These are phyloP conservation scores for Drosophila insularis DNA, from an alignment of 1,140 invertebrate genomes.

Conservation along the genomic window DNA sequence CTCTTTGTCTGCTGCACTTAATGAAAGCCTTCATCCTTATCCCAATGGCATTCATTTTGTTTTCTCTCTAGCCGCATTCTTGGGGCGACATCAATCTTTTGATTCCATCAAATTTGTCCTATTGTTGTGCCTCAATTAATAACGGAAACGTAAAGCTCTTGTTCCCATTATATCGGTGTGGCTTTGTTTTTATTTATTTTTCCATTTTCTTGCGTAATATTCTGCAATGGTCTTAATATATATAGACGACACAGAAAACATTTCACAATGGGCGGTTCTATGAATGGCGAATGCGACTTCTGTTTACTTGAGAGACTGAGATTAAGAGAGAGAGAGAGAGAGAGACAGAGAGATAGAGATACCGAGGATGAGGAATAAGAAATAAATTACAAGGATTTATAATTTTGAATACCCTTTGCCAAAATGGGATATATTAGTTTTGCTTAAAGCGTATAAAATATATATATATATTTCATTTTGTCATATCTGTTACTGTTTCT, in stretches of 20 bases:
- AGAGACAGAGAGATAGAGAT: neutral
- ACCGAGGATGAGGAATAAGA: conserved; percentile 43
- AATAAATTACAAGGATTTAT: conserved; percentile 77
- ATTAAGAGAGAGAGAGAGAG: neutral
- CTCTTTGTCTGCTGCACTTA: neutral
- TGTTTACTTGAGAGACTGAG: neutral
- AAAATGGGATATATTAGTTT: too few species aligned
- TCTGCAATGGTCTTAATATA: conserved; percentile 1
- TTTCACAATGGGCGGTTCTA: neutral
- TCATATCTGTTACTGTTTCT: too few species aligned
- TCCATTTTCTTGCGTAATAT: conserved; percentile 2
- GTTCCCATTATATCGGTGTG: conserved; percentile 6
- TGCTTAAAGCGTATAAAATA: too few species aligned
- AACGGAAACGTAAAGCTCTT: conserved; percentile 9
- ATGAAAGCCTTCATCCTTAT: neutral
- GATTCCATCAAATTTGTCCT: conserved; percentile 7
- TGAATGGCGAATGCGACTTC: conserved; percentile 26
- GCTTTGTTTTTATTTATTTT: conserved; percentile 9
- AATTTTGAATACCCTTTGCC: conserved; percentile 32
- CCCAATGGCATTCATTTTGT: neutral
- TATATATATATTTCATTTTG: too few species aligned
- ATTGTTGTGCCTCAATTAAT: conserved; percentile 9
- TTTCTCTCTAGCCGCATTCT: neutral
- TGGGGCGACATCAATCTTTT: neutral
- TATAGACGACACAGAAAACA: neutral